Evolutionary conservation across 2,888 invertebrate genomes (phyloP), one percentile per base, ranked within the genome.

Genomic region (Euzophera pinguis): DNA sequence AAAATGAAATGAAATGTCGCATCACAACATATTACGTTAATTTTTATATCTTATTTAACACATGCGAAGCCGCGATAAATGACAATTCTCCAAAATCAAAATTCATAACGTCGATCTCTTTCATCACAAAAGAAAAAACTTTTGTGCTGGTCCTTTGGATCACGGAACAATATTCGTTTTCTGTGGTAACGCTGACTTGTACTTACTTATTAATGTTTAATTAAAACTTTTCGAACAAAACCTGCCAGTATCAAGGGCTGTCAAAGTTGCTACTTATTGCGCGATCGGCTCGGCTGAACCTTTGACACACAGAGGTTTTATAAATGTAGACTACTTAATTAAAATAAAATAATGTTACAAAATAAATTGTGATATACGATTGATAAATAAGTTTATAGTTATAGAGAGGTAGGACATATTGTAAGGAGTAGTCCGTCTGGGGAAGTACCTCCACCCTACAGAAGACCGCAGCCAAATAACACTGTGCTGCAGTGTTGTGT

Each of bases 151-250:
- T 45, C 32, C 32, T 45, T 32, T 14, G 8, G 14, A 16, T 45
- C 43, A 43, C 29, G 29, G 45, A 6, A 34, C 32, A 10, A 29
- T 14, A 45, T 22, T 39, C 47, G 27, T 49, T 38, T 49, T 13
- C 14, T 38, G 27, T 13, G 22, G 13, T 12, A 39, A 14, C 27
- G 48, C 48, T 37, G 37, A 37, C 48, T 27, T 14, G 37, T 17
- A 10, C 48, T 37, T 37, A 29, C 38, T 6, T n/a, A n/a, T 50
- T 50, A 50, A 50, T 50, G 50, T 50, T 50, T 50, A 50, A 50
- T 50, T 50, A 50, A 50, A 50, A 50, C 32, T 50, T 50, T 27
- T 22, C 10, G 35, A 37, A 48, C 38, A 48, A 50, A 50, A 41
- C 50, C 50, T 50, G 50, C 50, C 50, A 16, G 50, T 37, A 49